A percentile compares a stretch with the other conserved stretches of the same genome.
Evolutionary conservation across 2,113 vertebrate genomes (phyloP).

Genomic region (Oostethus manadensis): DNA sequence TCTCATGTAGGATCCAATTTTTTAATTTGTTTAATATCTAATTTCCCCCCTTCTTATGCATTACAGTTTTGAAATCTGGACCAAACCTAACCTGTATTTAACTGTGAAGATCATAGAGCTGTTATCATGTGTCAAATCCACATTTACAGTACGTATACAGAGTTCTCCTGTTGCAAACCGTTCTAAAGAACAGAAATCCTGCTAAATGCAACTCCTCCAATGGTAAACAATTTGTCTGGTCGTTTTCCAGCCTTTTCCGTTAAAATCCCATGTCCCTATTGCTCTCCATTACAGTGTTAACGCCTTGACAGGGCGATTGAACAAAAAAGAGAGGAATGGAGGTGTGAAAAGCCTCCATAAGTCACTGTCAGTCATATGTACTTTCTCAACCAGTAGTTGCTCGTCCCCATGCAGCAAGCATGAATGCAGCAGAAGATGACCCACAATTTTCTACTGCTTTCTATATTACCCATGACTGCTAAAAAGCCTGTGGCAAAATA

Average conservation of each 20-base stretch:
- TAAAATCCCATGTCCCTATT: slow-evolving; percentile 21
- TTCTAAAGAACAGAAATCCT: too few species aligned
- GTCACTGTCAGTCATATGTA: slow-evolving; percentile 40
- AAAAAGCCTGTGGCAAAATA: slow-evolving; percentile 42
- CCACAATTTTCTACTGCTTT: slow-evolving; percentile 33
- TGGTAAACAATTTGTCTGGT: neutral
- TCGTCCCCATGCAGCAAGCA: slow-evolving; percentile 24
- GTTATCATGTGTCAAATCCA: neutral
- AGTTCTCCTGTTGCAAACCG: neutral
- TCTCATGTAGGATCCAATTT: neutral
- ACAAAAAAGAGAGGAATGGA: slow-evolving; percentile 40
- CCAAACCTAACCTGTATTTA: too few species aligned
- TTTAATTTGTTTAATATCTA: too few species aligned
- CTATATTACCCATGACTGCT: slow-evolving; percentile 47
- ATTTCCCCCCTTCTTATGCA: neutral
- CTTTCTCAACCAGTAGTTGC: slow-evolving; percentile 27
- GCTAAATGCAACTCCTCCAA: too few species aligned
- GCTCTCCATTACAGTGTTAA: slow-evolving; percentile 39
- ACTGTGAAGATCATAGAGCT: too few species aligned
- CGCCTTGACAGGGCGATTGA: slow-evolving; percentile 49
- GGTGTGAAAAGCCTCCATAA: slow-evolving; percentile 30
- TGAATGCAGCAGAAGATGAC: slow-evolving; percentile 13
- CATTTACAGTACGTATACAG: neutral
- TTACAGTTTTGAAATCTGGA: neutral
- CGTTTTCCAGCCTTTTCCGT: slow-evolving; percentile 14